Conservation (phyloP, 35 echinoderm and acorn worm genomes). For the Anneissia japonica region DNA sequence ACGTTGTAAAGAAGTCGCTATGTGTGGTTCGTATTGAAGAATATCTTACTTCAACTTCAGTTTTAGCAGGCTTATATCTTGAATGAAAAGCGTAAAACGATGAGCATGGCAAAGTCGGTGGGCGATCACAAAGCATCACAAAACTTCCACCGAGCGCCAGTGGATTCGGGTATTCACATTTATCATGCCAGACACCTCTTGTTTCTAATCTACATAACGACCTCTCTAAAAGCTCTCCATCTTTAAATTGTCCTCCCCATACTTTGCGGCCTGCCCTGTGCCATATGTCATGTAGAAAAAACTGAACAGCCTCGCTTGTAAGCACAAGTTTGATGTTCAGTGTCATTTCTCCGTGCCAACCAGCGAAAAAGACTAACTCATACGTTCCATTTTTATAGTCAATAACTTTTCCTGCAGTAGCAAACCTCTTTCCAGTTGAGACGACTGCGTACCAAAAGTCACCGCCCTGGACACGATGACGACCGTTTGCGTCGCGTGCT, state of each 20-base stretch:
- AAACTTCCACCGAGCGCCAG: not conserved
- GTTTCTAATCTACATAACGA: not conserved
- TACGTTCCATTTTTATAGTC: slow-evolving; percentile 10
- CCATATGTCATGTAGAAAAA: not conserved
- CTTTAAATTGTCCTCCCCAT: not conserved
- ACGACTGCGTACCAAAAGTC: slow-evolving; percentile 7
- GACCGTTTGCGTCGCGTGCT: not conserved
- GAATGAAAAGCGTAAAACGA: too few relatives aligned
- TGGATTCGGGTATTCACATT: slow-evolving; percentile 2
- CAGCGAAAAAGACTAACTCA: not conserved
- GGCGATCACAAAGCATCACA: not conserved
- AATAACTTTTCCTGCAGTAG: not conserved
- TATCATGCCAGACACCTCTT: not conserved
- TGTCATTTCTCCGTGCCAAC: not conserved
- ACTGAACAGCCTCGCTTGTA: not conserved
- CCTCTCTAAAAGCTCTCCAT: not conserved
- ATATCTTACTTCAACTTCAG: too few relatives aligned
- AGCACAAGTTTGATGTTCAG: not conserved
- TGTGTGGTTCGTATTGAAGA: too few relatives aligned
- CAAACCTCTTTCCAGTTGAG: not conserved
- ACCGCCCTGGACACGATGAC: not conserved
- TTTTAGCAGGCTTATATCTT: too few relatives aligned
- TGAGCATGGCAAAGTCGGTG: not conserved
- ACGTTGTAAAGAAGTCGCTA: too few relatives aligned
- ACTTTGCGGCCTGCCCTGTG: not conserved